Base-by-base conservation (phyloP, 2,797 vertebrate genomes). In the Sebastes itinus region DNA sequence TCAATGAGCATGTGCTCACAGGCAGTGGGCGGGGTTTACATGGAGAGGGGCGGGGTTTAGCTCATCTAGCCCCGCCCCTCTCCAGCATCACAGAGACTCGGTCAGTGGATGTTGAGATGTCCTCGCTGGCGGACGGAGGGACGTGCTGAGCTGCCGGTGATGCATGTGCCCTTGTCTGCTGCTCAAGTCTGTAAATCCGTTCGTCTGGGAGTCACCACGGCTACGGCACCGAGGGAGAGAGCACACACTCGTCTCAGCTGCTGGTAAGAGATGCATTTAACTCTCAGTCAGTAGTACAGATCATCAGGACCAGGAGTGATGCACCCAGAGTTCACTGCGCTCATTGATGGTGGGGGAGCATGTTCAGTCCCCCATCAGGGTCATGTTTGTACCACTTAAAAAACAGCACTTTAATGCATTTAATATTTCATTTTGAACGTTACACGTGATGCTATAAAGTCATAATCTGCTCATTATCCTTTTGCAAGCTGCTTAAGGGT, bases 231-330 rank as follows among this genome's bases (percentile, higher is more conserved):
- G 54, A 62, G 27, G 69, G 46, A 77, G 35, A 76, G 54, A 61
- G 64, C 33, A 14, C 33, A 78, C 80, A 55, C 79, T 72, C 55
- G 66, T 59, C 64, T 67, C 54, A 68, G 22, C 77, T 72, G 82
- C 73, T 7, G 88, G 92, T 92, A 83, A 80, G 81, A 71, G 18
- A 25, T 12, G 6, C 0, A 14, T 56, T 18, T 12, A 20, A 13
- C 30, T 22, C 14, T 12, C 0, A 3, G 8, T 42, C 38, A 38
- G 35, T 38, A 42, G 49, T 18, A 46, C 16, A 46, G 42, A 46
- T 46, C 42, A 46, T 46, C 42, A 46, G 42, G 42, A 46, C 42
- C 42, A 18, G 42, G 42, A 46, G 6, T 18, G 42, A 13, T 38
- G 23, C 68, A 20, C 32, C 33, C 13, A 4, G 42, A 6, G 69